Evolutionary conservation across 2,797 vertebrate species (phyloP).

Genomic region (Coregonus suidteri): DNA sequence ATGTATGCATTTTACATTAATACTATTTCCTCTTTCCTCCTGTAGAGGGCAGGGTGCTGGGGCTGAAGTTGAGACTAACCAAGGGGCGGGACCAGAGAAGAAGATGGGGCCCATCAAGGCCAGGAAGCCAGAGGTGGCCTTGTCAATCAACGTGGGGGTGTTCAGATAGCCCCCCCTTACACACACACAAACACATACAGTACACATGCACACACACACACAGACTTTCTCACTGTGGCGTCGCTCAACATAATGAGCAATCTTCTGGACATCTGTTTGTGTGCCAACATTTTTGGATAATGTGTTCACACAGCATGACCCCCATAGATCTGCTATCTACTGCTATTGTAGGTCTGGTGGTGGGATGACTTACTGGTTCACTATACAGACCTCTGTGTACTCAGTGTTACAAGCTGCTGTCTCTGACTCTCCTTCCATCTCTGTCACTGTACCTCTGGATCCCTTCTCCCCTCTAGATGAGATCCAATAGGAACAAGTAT

Average conservation of each 20-base stretch:
- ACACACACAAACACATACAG: background rate
- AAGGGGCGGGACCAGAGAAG: conserved; percentile 45
- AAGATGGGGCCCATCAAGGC: conserved; percentile 61
- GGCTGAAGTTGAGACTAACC: conserved; percentile 31
- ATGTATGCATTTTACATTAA: background rate
- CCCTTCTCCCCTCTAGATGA: background rate
- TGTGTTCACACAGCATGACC: no score
- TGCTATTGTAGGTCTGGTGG: conserved; percentile 14
- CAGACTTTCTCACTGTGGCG: background rate
- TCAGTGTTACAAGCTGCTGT: background rate
- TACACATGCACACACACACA: background rate
- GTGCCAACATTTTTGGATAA: background rate
- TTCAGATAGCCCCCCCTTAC: conserved; percentile 69
- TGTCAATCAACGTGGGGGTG: conserved; percentile 79
- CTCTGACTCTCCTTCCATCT: background rate
- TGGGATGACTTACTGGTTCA: background rate
- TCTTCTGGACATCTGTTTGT: background rate
- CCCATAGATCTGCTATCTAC: conserved; percentile 1
- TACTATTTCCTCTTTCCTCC: conserved; percentile 25
- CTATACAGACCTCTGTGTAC: background rate
- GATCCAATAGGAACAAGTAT: background rate
- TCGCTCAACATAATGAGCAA: background rate
- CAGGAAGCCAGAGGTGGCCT: conserved; percentile 79
- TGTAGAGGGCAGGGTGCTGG: conserved; percentile 53
- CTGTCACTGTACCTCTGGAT: background rate